Evolutionary conservation across 2,888 invertebrate species (phyloP).

Genomic region (Petrolisthes manimaculis): DNA sequence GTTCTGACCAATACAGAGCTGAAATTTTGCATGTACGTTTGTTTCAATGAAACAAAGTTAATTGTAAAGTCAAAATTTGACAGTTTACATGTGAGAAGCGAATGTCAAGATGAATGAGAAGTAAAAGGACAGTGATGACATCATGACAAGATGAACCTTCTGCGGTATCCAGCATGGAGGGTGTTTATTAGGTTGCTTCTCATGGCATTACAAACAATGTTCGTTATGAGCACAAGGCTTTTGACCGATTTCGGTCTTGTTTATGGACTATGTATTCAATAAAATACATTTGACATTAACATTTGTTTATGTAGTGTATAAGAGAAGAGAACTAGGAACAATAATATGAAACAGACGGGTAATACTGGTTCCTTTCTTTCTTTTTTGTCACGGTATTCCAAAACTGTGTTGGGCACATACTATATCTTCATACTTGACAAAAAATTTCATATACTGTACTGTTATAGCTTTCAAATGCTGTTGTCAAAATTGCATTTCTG

Average conservation of each 20-base stretch:
- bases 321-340: slow-evolving; percentile 14
- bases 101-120: not conserved
- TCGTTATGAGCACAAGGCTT: not conserved
- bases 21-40: slow-evolving; percentile 13
- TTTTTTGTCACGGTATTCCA: too few species aligned
- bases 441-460: too few species aligned
- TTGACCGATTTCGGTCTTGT: slow-evolving; percentile 10
- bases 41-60: slow-evolving; percentile 15
- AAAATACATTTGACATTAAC: slow-evolving; percentile 15
- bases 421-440: too few species aligned
- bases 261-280: slow-evolving; percentile 13
- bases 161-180: not conserved
- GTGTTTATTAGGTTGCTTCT: not conserved
- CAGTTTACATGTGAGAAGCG: slow-evolving; percentile 5
- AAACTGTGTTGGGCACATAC: too few species aligned
- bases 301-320: slow-evolving; percentile 12
- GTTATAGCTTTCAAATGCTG: not conserved
- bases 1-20: slow-evolving; percentile 7
- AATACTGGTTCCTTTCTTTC: not conserved
- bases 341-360: slow-evolving; percentile 16
- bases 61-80: slow-evolving; percentile 13
- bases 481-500: not conserved
- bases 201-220: not conserved
- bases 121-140: not conserved
- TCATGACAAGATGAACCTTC: not conserved